Percentiles rank a stretch among this genome's conserved stretches.
Evolutionary conservation across 2,113 vertebrate genomes (phyloP).

Genomic region (Barnardius zonarius): DNA sequence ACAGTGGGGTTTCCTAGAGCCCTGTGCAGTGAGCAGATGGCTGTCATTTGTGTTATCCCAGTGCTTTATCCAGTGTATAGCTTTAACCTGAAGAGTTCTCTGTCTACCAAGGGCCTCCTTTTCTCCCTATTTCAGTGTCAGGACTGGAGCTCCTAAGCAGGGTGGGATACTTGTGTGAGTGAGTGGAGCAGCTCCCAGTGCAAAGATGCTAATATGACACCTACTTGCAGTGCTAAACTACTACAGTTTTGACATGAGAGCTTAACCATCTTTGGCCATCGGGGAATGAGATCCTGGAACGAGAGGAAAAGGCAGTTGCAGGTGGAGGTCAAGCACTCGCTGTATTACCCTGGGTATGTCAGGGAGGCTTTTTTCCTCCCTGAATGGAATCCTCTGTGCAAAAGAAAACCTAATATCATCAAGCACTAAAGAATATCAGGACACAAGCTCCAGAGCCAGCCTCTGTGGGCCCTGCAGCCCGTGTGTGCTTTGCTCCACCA

Average conservation of each 20-base stretch:
- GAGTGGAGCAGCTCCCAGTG: too few species aligned
- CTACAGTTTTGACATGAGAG: accelerated
- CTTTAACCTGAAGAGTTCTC: not conserved
- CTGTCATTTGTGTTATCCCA: not conserved
- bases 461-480: not conserved
- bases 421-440: not conserved
- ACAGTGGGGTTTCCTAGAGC: not conserved
- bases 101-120: not conserved
- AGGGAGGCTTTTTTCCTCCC: not conserved
- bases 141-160: not conserved
- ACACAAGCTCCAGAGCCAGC: not conserved
- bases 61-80: not conserved
- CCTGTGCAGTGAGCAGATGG: not conserved
- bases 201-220: not conserved
- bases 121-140: not conserved
- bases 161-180: too few species aligned
- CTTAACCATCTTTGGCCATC: not conserved
- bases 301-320: not conserved
- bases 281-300: not conserved
- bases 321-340: not conserved
- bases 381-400: not conserved
- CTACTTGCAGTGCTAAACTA: not conserved
- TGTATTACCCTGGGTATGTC: not conserved
- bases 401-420: not conserved
- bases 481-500: not conserved